Base-by-base conservation (phyloP, 2,888 invertebrate genomes). In the Diogma glabrata region DNA sequence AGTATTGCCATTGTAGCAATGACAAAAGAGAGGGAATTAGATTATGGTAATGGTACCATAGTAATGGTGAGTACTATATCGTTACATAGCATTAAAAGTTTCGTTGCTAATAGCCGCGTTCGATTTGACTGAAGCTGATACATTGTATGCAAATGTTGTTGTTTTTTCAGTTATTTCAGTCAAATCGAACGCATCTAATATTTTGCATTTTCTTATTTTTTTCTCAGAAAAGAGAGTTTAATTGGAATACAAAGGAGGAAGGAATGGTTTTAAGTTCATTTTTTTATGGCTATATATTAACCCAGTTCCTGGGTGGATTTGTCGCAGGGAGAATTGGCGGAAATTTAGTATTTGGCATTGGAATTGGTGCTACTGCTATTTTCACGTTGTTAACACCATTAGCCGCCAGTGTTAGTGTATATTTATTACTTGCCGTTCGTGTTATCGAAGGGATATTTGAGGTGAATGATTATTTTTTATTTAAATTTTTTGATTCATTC, bases 1-100 rank as follows among this genome's bases (percentile, higher is more conserved):
- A 92, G 91, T 57, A 87, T 95, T 14, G 93, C 91, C 4, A 87
- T 95, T 57, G 91, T 95, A 40, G 90, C 91, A 55, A 95, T 95
- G 94, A 89, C 86, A 0, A 80, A 84, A 60, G 77, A 82, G 20
- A 72, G 77, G 54, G 78, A 76, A 47, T 75, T 76, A 4, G 70
- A 72, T 36, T 70, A 78, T 52, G 77, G 74, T 2, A 78, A 82
- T 59, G 86, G 85, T n/a, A 79, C 77, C 1, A 63, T 75, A 45
- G 71, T 73, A 50, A 67, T 70, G 59, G 81, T 79, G 63, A 76
- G 76, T 70, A 50, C n/a, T n/a, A n/a, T n/a, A n/a, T n/a, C 40
- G n/a, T n/a, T n/a, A n/a, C n/a, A n/a, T n/a, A n/a, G 38, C 40
- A 33, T 19, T 36, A 45, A n/a, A 8, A 50, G 6, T 8, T 26